Percentiles rank a stretch among this genome's conserved stretches.
Conservation (phyloP, 1,140 invertebrate species). For the Macrostomum lignano region DNA sequence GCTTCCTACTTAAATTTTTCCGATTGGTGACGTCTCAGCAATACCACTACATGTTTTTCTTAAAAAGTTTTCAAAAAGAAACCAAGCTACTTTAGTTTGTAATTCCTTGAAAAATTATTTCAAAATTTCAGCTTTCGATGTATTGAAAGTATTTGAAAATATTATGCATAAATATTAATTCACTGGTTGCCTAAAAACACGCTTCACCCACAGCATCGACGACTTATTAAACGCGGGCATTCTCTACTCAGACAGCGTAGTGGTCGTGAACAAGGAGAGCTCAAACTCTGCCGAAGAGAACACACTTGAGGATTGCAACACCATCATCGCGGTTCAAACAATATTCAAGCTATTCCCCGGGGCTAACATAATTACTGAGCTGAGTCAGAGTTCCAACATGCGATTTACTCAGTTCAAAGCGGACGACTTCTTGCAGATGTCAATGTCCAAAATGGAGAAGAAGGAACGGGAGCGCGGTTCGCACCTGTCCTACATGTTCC, state of each 20-base stretch:
- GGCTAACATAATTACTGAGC: constrained; percentile 81
- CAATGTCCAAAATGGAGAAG: constrained; percentile 96
- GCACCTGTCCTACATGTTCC: constrained; percentile 98
- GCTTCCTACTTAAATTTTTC: too few relatives aligned
- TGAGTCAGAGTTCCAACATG: constrained; percentile 90
- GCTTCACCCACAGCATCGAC: too few relatives aligned
- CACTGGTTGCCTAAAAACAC: too few relatives aligned
- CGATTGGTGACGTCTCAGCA: too few relatives aligned
- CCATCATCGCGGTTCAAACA: constrained; percentile 85
- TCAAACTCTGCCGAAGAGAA: constrained; percentile 81
- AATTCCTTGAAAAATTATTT: too few relatives aligned
- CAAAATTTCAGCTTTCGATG: too few relatives aligned
- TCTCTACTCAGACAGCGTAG: constrained; percentile 72
- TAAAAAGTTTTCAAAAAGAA: too few relatives aligned
- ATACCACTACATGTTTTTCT: too few relatives aligned
- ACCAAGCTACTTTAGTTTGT: too few relatives aligned
- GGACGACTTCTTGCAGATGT: constrained; percentile 73
- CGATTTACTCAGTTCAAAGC: constrained; percentile 93
- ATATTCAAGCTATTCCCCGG: constrained; percentile 95
- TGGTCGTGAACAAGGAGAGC: constrained; percentile 89
- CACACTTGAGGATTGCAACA: constrained; percentile 76
- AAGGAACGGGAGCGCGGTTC: constrained; percentile 80
- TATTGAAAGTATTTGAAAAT: too few relatives aligned
- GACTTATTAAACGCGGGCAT: constrained; percentile 73
- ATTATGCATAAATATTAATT: too few relatives aligned